Evolutionary conservation across 2,797 vertebrate genomes (phyloP).

Genomic region (Otolemur crassicaudatus): DNA sequence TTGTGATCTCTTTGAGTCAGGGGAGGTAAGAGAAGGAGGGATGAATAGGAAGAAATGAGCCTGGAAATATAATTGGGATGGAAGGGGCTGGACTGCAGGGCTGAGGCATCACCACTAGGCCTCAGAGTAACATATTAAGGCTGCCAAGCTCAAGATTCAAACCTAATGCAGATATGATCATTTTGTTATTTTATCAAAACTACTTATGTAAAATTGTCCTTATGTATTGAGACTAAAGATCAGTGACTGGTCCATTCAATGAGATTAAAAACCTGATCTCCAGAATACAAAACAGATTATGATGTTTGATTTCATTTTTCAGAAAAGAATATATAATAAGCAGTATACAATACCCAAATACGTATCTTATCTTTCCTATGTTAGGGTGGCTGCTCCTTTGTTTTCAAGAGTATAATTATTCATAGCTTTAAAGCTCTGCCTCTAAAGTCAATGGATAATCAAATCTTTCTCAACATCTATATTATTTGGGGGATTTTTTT

Average conservation of each 20-base stretch:
- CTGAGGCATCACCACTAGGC: not conserved
- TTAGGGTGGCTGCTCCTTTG: not conserved
- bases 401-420: not conserved
- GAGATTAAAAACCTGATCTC: conserved; percentile 14
- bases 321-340: not conserved
- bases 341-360: not conserved
- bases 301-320: not conserved
- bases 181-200: conserved; percentile 5
- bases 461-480: not conserved
- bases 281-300: not conserved
- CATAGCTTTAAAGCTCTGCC: not conserved
- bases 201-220: not conserved
- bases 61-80: not conserved
- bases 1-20: not conserved
- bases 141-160: not conserved
- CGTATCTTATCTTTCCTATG: not conserved
- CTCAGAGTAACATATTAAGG: not conserved
- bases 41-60: not conserved
- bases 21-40: not conserved
- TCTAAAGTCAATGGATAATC: not conserved
- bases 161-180: not conserved
- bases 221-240: not conserved
- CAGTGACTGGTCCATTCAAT: not conserved
- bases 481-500: not conserved
- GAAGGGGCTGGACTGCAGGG: not conserved